Base-by-base conservation (phyloP, 2,797 vertebrate species). In the Sebastes diploproa region DNA sequence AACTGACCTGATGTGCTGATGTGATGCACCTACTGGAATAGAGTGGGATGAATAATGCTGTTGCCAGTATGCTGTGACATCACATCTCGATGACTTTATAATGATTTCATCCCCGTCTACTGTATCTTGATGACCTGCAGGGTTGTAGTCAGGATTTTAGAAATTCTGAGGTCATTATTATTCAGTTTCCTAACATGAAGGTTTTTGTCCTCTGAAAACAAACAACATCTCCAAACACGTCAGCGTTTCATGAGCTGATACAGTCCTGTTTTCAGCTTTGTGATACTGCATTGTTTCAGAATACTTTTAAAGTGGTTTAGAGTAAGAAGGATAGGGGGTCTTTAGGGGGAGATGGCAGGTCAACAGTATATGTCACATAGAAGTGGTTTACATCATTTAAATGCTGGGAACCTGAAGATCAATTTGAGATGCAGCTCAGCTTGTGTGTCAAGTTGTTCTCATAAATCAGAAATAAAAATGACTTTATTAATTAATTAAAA, bases 1-100 rank as follows among this genome's bases (percentile, higher is more conserved):
- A 80, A 84, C 10, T 4, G 10, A 64, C 10, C 11, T 32, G 73
- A 89, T 78, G 68, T 67, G 65, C 77, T 90, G 83, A 91, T 79
- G 85, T 69, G 76, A 81, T 86, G 85, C 81, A 68, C 50, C 72
- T 83, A 78, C 87, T 86, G 88, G 86, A 90, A 87, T 64, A 54
- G 30, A 63, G 65, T 70, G 42, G 65, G 12, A 77, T 86, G 85
- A 91, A 27, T 90, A 71, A 87, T 82, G 54, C 34, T 52, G 34
- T 38, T 86, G 75, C 88, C 81, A 54, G 85, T 72, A 82, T 0
- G 9, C 29, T 29, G 30, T 91, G 88, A 91, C 83, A 80, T 91
- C 80, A 89, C 63, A 74, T 6, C 29, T n/a, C 4, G 38, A 78
- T 86, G 58, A 87, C 72, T 73, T 80, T 25, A 65, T 54, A 14